Evolutionary conservation across 1,140 invertebrate species (phyloP), one percentile per base, ranked within the genome.

Genomic region (Paralvinella palmiformis): DNA sequence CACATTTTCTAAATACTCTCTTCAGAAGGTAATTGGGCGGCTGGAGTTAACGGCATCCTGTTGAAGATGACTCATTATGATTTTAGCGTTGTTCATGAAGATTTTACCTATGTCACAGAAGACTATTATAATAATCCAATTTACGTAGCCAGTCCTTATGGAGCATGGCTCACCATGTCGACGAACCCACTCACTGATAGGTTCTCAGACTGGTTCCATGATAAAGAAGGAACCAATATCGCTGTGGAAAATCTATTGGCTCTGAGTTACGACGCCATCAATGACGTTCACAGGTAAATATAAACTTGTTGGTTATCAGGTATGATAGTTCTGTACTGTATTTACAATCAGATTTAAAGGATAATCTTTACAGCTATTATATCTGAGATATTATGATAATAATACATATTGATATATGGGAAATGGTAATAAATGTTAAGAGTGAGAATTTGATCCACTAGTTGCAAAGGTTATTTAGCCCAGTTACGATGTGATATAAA

Each of bases 91-190:
- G 55, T 56, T 32, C 60, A 71, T 41, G 41, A 58, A n/a, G 69
- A 72, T 57, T 72, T 72, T 32, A 62, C 53, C 33, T 69, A 63
- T 27, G 64, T 62, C 44, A 50, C 37, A 5, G 44, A 57, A 32
- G 58, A 31, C 5, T 44, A 53, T 15, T 61, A 67, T 6, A 65
- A 37, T 20, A 33, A 63, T 13, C 71, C 71, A 17, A 65, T 41
- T 0, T 71, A 69, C 55, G 68, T 68, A 3, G 37, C 63, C 1
- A 72, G 71, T 62, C 71, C 71, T 1, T 72, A 66, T 45, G 69
- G 69, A 2, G 62, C 63, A 5, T 72, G 71, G 71, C 63, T 70
- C 22, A 36, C 33, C 27, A 41, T 58, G 29, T 68, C 69, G 6
- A 27, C 35, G 24, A 66, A 57, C 22, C 69, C 69, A 17, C 60